Conservation (phyloP, 2,113 vertebrate genomes). For the Rhinolophus sinicus region DNA sequence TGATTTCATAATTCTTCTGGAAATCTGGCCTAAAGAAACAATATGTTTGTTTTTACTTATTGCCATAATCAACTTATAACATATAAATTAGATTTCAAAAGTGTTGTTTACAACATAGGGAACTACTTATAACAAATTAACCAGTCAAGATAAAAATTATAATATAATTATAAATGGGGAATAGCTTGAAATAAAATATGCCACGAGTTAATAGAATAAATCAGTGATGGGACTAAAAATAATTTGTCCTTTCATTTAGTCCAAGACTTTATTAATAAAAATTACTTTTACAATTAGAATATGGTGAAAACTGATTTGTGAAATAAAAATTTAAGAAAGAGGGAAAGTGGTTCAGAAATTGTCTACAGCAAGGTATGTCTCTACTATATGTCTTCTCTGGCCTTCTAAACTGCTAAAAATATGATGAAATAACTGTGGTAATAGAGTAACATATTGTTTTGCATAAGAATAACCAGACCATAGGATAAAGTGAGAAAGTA, state of each 20-base stretch:
- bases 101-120: neutral
- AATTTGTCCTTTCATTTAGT: neutral
- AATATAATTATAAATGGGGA: neutral
- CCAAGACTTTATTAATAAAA: constrained; percentile 10
- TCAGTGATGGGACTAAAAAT: neutral
- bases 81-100: constrained; percentile 33
- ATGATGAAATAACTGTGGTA: neutral
- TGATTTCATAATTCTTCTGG: neutral
- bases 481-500: neutral
- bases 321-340: neutral
- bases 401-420: neutral
- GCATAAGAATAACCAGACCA: neutral
- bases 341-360: neutral
- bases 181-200: neutral
- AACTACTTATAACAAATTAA: neutral
- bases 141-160: neutral
- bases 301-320: neutral
- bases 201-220: neutral
- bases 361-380: neutral
- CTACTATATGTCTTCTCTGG: neutral
- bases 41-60: neutral
- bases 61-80: neutral
- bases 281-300: neutral
- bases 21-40: constrained; percentile 23
- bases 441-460: neutral